Evolutionary conservation across 2,888 invertebrate species (phyloP).

Genomic region (Apoderus coryli): DNA sequence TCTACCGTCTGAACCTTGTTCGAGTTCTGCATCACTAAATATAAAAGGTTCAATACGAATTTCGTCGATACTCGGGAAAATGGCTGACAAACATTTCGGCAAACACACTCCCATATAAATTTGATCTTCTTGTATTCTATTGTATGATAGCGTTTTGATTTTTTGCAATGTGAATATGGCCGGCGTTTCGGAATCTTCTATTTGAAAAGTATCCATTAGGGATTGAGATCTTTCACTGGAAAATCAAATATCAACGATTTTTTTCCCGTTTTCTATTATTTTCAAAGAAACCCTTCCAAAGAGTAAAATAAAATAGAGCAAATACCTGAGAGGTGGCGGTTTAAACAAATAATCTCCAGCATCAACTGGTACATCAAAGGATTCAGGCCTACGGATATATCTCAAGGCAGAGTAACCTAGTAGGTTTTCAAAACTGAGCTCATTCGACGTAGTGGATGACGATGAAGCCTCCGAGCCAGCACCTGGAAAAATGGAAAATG

Average conservation of each 20-base stretch:
- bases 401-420: constrained; percentile 62
- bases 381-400: constrained; percentile 37
- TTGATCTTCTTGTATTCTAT: constrained; percentile 20
- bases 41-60: constrained; percentile 18
- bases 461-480: constrained; percentile 38
- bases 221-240: too few species aligned
- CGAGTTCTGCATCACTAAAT: too few species aligned
- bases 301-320: too few species aligned
- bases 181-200: too few species aligned
- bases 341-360: constrained; percentile 19
- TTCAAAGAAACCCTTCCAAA: too few species aligned
- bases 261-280: too few species aligned
- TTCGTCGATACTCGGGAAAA: constrained; percentile 35
- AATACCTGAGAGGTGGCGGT: constrained; percentile 17
- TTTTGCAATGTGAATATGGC: too few species aligned
- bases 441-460: constrained; percentile 36
- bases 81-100: constrained; percentile 48
- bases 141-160: too few species aligned
- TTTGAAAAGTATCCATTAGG: too few species aligned
- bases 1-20: too few species aligned
- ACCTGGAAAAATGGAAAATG: constrained; percentile 22
- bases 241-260: too few species aligned
- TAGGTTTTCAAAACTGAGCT: constrained; percentile 59
- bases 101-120: constrained; percentile 63
- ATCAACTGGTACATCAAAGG: constrained; percentile 17